Evolutionary conservation across 2,888 invertebrate species (phyloP).

Genomic region (Cephus nigrinus): DNA sequence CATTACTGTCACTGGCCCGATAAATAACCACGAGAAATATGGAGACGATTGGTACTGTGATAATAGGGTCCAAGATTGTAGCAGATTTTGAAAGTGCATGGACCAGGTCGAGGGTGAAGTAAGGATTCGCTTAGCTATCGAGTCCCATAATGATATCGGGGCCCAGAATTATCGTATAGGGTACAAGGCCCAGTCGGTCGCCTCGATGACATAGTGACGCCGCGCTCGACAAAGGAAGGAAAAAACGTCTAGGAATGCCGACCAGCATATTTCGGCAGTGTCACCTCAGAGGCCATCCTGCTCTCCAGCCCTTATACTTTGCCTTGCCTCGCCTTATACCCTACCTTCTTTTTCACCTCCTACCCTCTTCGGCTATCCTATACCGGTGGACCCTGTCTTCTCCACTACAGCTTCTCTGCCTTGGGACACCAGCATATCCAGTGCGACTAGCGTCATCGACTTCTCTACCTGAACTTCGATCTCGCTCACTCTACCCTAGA

Average conservation of each 20-base stretch:
- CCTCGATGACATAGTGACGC: constrained; percentile 56
- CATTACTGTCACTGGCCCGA: too few species aligned
- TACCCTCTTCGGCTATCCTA: too few species aligned
- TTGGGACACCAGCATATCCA: not conserved
- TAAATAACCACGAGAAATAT: too few species aligned
- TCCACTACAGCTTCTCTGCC: not conserved
- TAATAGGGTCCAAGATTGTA: too few species aligned
- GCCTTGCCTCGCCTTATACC: constrained; percentile 17
- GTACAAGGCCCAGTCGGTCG: not conserved
- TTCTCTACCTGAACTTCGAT: constrained; percentile 9
- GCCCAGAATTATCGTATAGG: too few species aligned
- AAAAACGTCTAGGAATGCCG: constrained; percentile 62
- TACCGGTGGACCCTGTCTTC: not conserved
- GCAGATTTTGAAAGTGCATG: too few species aligned
- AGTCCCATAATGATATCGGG: too few species aligned
- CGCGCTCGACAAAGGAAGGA: constrained; percentile 59
- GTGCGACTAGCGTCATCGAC: not conserved
- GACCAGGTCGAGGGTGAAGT: too few species aligned
- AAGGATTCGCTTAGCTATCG: too few species aligned
- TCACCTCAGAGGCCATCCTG: constrained; percentile 51
- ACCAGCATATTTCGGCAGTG: constrained; percentile 61
- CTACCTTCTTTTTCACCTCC: constrained; percentile 17
- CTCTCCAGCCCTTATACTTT: constrained; percentile 17
- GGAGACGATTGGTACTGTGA: too few species aligned
- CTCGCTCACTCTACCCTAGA: constrained; percentile 22